Evolutionary conservation across 1,140 invertebrate species (phyloP).

Genomic region (Lepidurus arcticus): DNA sequence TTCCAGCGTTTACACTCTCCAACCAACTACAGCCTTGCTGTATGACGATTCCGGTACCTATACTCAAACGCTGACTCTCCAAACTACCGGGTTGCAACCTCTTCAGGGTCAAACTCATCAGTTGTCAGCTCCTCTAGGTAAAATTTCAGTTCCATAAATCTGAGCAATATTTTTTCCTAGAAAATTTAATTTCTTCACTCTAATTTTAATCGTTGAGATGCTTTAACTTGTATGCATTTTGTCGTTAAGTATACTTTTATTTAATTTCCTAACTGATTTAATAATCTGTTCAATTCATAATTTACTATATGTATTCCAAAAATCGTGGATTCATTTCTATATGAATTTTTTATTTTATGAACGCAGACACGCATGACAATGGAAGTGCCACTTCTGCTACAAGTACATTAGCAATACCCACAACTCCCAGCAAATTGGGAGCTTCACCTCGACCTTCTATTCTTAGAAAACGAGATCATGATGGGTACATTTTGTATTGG

Average conservation of each 20-base stretch:
- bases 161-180: too few species aligned
- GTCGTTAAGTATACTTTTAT: too few species aligned
- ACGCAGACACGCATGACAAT: neutral
- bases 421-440: slow-evolving; percentile 49
- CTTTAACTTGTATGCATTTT: too few species aligned
- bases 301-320: neutral
- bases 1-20: neutral
- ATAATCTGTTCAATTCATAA: neutral
- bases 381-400: neutral
- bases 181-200: too few species aligned
- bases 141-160: neutral
- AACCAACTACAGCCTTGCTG: neutral
- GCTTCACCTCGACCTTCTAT: slow-evolving; percentile 63
- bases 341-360: neutral
- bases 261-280: too few species aligned
- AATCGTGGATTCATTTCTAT: neutral
- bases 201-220: too few species aligned
- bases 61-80: neutral
- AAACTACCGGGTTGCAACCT: neutral
- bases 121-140: neutral
- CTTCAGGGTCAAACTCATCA: neutral
- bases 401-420: neutral
- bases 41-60: neutral
- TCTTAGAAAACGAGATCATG: slow-evolving; percentile 58
- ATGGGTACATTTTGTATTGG: slow-evolving; percentile 43